Evolutionary conservation across 2,888 invertebrate species (phyloP), one percentile per base, ranked within the genome.

Genomic region (Pterostichus madidus): DNA sequence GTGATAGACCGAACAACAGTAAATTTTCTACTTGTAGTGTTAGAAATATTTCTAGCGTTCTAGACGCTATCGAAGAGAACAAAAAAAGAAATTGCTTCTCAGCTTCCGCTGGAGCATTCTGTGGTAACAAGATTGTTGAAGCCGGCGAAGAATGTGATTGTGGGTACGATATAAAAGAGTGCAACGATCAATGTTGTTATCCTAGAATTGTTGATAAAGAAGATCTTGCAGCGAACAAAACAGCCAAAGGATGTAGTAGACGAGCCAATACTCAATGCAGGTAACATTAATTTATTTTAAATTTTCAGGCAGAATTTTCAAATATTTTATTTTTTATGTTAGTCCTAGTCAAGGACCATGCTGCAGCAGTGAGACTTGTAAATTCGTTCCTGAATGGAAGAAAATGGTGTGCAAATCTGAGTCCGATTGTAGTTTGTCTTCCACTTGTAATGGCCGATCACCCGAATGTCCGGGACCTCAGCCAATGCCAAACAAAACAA

Each of bases 121-220:
- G 99, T 90, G 99, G 99, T 80, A 99, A 99, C 91, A 98, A 98
- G 91, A 98, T 99, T 87, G 98, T 98, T 0, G 99, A 99, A 89
- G 96, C 95, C 32, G 98, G 97, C 71, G 99, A 99, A 90, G 97
- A 99, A 90, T 99, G 99, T 89, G 99, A 99, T 90, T 98, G 98
- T 88, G 98, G 98, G 31, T 99, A 98, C 89, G 96, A 97, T 87
- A 95, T 96, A 84, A 94, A 95, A 11, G 99, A 99, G 88, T 99
- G 99, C 90, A 94, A 93, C 85, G 95, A 96, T 87, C 95, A 94
- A 84, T 99, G 99, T 89, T 99, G 99, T 90, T 97, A 98, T 90
- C 98, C 98, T 15, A 92, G 97, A 24, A 91, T 95, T 86, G 92
- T 96, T 77, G 95, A 93, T 88, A 93, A 93, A 53, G 91, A 92